phyloP scores from a whole-genome alignment of 2,888 invertebrate genomes.

The Sisyra nigra region DNA sequence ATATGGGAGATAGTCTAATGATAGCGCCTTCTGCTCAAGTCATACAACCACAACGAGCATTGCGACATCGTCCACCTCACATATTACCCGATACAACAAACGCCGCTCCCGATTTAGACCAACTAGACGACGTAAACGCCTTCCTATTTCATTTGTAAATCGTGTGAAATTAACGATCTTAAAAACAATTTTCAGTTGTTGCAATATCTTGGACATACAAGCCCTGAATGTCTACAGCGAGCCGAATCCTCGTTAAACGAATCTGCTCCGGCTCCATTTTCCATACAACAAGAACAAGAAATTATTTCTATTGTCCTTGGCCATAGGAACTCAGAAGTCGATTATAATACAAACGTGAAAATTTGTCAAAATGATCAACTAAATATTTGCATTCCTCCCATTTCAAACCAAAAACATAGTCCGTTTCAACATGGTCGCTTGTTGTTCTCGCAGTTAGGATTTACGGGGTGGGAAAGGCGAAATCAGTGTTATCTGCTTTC shows the following conservation, averaged over 20 bases:
- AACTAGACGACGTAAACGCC: slow-evolving; percentile 82
- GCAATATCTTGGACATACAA: slow-evolving; percentile 81
- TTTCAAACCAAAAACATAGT: slow-evolving; percentile 14
- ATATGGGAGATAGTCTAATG: slow-evolving; percentile 6
- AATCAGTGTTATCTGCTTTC: slow-evolving; percentile 70
- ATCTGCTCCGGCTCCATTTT: slow-evolving; percentile 58
- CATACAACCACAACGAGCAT: slow-evolving; percentile 42
- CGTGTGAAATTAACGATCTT: neutral
- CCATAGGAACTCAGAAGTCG: slow-evolving; percentile 71
- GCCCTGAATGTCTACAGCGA: slow-evolving; percentile 66
- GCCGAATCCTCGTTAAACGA: slow-evolving; percentile 59
- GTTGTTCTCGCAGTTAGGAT: slow-evolving; percentile 81
- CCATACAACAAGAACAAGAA: slow-evolving; percentile 64
- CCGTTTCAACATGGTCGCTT: slow-evolving; percentile 76
- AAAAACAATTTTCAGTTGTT: slow-evolving; percentile 42
- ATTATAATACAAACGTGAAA: slow-evolving; percentile 36
- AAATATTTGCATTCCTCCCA: slow-evolving; percentile 5
- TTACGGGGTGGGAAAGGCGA: slow-evolving; percentile 79
- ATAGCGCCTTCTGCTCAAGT: slow-evolving; percentile 12
- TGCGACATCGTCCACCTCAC: slow-evolving; percentile 55
- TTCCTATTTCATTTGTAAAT: slow-evolving; percentile 11
- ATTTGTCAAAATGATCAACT: slow-evolving; percentile 4
- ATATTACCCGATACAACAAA: slow-evolving; percentile 67
- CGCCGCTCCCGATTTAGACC: slow-evolving; percentile 76
- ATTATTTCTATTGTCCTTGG: slow-evolving; percentile 71